Base-by-base conservation (phyloP, 2,888 invertebrate species). In the Esperia sulphurella region DNA sequence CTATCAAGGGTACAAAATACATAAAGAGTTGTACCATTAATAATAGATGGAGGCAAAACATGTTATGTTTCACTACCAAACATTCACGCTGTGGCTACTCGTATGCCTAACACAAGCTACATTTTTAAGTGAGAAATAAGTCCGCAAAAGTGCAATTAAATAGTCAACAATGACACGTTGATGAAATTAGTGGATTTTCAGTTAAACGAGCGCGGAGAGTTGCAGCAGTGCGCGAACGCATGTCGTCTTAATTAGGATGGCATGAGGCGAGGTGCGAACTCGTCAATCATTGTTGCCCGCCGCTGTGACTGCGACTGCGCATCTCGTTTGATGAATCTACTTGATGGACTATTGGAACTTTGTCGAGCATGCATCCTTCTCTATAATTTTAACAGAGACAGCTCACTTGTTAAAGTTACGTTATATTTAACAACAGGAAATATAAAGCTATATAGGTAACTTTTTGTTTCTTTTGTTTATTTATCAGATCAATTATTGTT, bases 231-330 rank as follows among this genome's bases (percentile, higher is more conserved):
- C 81, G 79, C 76, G 63, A 62, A 70, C 79, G 83, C 85, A 87
- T 82, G 79, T 83, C 81, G 81, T 83, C 86, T 87, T 88, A 86
- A 88, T 88, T 88, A 86, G 83, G 72, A 72, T 73, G 68, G 74
- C 82, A 75, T 66, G 70, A 76, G 68, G 69, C 79, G 85, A 87
- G 84, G 88, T 88, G 88, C 83, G 83, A 88, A 87, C 80, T 86
- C 86, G 83, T 87, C 84, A 80, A 86, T 87, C 88, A 87, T 85
- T 85, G 84, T 81, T 86, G 71, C 76, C 75, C 58, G 70, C 75
- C 58, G 70, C 74, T 65, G 61, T n/a, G n/a, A n/a, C 74, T 65
- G 62, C 43, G 58, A 66, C 65, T 14, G 59, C 53, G 38, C 44
- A 12, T 63, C 67, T 72, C 65, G 68, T 73, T 71, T 79, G 83